phyloP scores from a whole-genome alignment of 1,140 invertebrate species.

The Papilio xuthus region DNA sequence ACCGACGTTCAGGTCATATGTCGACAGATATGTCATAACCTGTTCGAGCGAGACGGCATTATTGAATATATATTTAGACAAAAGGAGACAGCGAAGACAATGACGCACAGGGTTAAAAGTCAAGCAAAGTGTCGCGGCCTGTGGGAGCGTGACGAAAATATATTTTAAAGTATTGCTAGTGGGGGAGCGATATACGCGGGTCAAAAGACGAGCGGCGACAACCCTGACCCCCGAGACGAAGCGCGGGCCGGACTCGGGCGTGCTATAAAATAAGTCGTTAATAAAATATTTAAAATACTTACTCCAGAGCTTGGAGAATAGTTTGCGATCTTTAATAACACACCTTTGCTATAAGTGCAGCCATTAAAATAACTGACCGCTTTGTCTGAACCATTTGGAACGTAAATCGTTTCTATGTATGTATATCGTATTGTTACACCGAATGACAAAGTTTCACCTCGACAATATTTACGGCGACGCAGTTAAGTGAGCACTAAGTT shows the following conservation, averaged over 20 bases:
- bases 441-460: constrained; percentile 31
- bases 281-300: constrained; percentile 64
- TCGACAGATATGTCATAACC: constrained; percentile 81
- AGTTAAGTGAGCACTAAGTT: constrained; percentile 16
- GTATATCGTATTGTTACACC: constrained; percentile 32
- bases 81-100: constrained; percentile 68
- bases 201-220: constrained; percentile 79
- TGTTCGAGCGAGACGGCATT: constrained; percentile 67
- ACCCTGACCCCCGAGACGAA: constrained; percentile 73
- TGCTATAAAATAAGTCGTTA: constrained; percentile 46
- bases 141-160: constrained; percentile 62
- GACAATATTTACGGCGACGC: constrained; percentile 7
- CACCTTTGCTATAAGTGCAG: constrained; percentile 50
- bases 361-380: constrained; percentile 60
- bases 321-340: constrained; percentile 54
- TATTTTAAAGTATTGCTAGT: constrained; percentile 53
- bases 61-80: constrained; percentile 44
- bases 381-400: constrained; percentile 54
- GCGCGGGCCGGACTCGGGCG: constrained; percentile 66
- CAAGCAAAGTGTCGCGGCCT: constrained; percentile 77
- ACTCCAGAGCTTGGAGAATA: constrained; percentile 45
- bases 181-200: constrained; percentile 59
- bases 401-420: constrained; percentile 41
- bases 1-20: constrained; percentile 73
- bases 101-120: constrained; percentile 79